Conservation (phyloP, 2,888 invertebrate species). For the Diploptera punctata region DNA sequence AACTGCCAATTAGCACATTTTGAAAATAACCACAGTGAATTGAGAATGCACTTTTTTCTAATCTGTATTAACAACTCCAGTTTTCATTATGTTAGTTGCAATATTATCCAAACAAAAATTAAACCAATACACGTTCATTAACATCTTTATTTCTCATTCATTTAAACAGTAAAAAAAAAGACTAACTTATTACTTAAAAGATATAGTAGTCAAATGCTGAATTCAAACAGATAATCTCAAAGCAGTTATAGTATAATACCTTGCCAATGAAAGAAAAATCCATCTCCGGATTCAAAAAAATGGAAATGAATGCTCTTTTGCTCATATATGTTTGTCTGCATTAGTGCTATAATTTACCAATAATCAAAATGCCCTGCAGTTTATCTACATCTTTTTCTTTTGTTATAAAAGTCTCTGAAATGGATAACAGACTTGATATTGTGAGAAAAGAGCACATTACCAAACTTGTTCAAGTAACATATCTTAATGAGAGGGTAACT, state of each 20-base stretch:
- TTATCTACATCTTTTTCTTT: background rate
- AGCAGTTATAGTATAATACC: slow-evolving; percentile 22
- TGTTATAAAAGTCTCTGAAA: too few relatives aligned
- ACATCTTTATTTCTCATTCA: slow-evolving; percentile 21
- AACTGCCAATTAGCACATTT: too few relatives aligned
- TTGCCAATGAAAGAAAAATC: slow-evolving; percentile 18
- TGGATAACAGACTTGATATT: slow-evolving; percentile 12
- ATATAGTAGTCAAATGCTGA: slow-evolving; percentile 14
- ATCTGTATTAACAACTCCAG: too few relatives aligned
- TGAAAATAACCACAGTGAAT: too few relatives aligned
- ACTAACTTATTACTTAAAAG: slow-evolving; percentile 20
- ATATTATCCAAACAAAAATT: too few relatives aligned
- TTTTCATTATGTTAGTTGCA: too few relatives aligned
- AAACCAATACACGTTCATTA: background rate
- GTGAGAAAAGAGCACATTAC: slow-evolving; percentile 19
- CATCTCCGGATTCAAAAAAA: slow-evolving; percentile 24
- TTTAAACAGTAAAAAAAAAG: slow-evolving; percentile 27
- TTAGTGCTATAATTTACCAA: background rate
- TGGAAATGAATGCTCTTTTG: slow-evolving; percentile 30
- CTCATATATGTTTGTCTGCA: slow-evolving; percentile 25
- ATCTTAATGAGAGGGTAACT: slow-evolving; percentile 11
- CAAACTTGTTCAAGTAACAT: background rate
- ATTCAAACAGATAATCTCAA: slow-evolving; percentile 23
- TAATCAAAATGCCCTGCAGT: slow-evolving; percentile 24
- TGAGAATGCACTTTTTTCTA: too few relatives aligned